These are phyloP conservation scores for Falcunculus frontatus DNA, from an alignment of 2,113 vertebrate genomes.

Conservation along the genomic window DNA sequence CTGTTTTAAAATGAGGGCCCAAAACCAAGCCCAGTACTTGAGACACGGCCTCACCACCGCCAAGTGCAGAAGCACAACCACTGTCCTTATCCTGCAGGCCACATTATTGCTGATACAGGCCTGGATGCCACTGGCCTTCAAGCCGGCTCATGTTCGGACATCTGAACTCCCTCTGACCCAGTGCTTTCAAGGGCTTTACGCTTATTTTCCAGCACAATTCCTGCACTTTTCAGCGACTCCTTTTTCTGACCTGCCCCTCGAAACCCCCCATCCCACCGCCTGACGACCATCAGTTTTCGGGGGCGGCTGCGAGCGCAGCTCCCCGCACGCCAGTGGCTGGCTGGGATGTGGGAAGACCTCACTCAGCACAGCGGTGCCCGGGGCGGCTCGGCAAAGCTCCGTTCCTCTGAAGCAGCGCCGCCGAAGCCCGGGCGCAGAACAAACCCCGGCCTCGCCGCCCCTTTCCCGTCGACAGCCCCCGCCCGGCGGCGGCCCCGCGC, in stretches of 20 bases:
- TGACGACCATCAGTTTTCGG: fast-evolving
- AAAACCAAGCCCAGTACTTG: neutral
- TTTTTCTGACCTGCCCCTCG: neutral
- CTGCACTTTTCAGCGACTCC: neutral
- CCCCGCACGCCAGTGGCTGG: fast-evolving
- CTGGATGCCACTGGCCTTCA: neutral
- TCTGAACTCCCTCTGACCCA: fast-evolving
- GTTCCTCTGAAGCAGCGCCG: fast-evolving
- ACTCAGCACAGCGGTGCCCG: fast-evolving
- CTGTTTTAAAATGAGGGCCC: neutral
- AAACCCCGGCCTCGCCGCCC: fast-evolving
- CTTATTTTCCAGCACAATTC: neutral
- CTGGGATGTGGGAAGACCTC: neutral
- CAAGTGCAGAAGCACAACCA: neutral
- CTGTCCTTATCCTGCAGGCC: neutral
- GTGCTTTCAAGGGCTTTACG: fast-evolving
- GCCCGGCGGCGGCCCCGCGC: neutral
- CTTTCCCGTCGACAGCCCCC: neutral
- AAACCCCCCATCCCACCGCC: fast-evolving
- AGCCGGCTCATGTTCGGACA: fast-evolving
- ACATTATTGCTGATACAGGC: neutral
- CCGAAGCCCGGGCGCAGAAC: fast-evolving
- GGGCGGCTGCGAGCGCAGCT: fast-evolving
- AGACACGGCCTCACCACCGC: too few species aligned
- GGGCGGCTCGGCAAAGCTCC: fast-evolving